Percentiles rank a stretch among this genome's conserved stretches.
phyloP scores from a whole-genome alignment of 1,140 invertebrate genomes.

The Calycopis cecrops region DNA sequence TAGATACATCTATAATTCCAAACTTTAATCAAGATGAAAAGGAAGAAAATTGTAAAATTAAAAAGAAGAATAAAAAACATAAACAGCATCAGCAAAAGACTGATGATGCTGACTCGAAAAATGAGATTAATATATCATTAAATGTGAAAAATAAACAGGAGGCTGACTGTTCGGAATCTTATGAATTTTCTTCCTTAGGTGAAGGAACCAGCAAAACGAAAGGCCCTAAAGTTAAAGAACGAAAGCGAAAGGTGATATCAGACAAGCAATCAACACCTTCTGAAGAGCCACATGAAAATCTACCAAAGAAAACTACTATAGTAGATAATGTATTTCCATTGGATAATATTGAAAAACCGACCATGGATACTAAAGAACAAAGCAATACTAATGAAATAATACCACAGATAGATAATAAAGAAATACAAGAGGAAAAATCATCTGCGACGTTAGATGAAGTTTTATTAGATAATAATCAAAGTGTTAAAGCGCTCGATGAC shows the following conservation, averaged over 20 bases:
- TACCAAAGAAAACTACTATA: background rate
- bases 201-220: conserved; percentile 42
- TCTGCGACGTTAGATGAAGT: background rate
- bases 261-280: background rate
- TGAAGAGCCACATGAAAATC: background rate
- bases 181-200: background rate
- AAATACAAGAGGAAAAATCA: background rate
- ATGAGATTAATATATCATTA: conserved; percentile 6
- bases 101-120: background rate
- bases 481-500: conserved; percentile 12
- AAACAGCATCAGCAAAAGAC: conserved; percentile 15
- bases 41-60: conserved; percentile 17
- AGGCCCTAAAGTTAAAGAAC: conserved; percentile 58
- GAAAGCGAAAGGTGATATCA: conserved; percentile 38
- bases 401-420: no score
- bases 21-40: background rate
- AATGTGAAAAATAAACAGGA: conserved; percentile 16
- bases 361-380: no score
- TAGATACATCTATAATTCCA: no score
- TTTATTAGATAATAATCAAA: background rate
- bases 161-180: conserved; percentile 16
- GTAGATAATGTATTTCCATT: no score
- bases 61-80: conserved; percentile 27
- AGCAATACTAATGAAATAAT: no score
- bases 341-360: no score